Evolutionary conservation across 1,140 invertebrate genomes (phyloP), one percentile per base, ranked within the genome.

Genomic region (Ditylenchus dipsaci): DNA sequence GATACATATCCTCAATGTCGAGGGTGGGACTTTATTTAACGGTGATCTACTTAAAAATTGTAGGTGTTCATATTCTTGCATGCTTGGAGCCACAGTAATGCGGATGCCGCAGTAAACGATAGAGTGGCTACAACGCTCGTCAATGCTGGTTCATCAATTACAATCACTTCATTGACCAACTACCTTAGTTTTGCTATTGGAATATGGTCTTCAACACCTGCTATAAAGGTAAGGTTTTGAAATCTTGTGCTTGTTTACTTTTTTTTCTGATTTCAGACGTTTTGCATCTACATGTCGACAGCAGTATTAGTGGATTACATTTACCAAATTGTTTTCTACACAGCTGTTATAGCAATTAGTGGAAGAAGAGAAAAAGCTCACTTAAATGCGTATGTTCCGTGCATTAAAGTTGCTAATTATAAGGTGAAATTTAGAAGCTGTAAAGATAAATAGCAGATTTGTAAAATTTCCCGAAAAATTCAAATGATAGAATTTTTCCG

Each of bases 161-260:
- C 93, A 29, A 95, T 97, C 70, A 97, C 95, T 0, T 95, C 93
- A 0, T 86, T 97, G n/a, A 97, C 94, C 0, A 93, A 97, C 83
- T 91, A 95, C 86, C 88, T 96, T 68, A 93, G 91, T 21, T 95
- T 97, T 84, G 91, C 90, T 83, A 95, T 97, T 63, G 94, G 95
- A 21, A 91, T 94, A 71, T 89, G 92, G 73, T 94, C 91, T 45
- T 91, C 92, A 1, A 97, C 96, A 79, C 92, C 92, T 23, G 80
- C 80, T 8, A 91, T 97, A 1, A 88, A 76, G 21, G 78, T 80
- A 53, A 63, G 13, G 15, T 9, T 49, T 23, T 3, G n/a, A 29
- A 23, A 19, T 71, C 9, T 68, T 33, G 11, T 19, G n/a, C 21
- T 71, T 68, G 11, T 19, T 60, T 71, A 9, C 7, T 17, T 1